Evolutionary conservation across 2,888 invertebrate species (phyloP), one percentile per base, ranked within the genome.

Genomic region (Phyto melanocephala): DNA sequence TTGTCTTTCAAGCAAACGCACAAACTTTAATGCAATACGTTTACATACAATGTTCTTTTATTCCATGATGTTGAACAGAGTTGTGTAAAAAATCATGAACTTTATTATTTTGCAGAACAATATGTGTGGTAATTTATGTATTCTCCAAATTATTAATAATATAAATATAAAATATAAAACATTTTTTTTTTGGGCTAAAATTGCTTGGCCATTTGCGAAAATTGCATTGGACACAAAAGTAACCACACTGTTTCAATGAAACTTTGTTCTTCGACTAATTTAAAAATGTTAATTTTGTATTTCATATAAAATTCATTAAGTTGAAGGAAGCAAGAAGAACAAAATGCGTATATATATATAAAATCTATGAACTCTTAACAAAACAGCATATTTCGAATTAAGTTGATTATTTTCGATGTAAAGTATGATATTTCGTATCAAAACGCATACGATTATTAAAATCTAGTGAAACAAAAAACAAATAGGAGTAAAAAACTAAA

Each of bases 251-350:
- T 62, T 77, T 62, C 62, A 52, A 11, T 56, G 71, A 6, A 78
- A 78, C 63, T 56, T 78, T 65, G 45, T 40, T 56, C 54, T 50
- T 54, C 24, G 33, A 47, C 71, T 33, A 56, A 71, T 63, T 71
- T 71, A 24, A 65, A 78, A 71, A 71, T 71, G 70, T 71, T 71
- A 78, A 78, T 78, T 78, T 78, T 37, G 20, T 54, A 56, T 70
- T 70, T 78, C 45, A 70, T 78, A 70, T n/a, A 71, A 78, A 63
- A 71, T 78, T 78, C 54, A 78, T 78, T 63, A 78, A 54, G 28
- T 28, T 5, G 28, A 28, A 28, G 35, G 28, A 50, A 50, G 33
- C 60, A 52, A 24, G 24, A 37, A 54, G 20, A 45, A 22, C 33
- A 56, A 54, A 15, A 45, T 7, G 7, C 11, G 11, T 11, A 52